Percentiles rank a stretch among this genome's conserved stretches.
phyloP scores from a whole-genome alignment of 2,797 vertebrate species.

The Danionella dracula region DNA sequence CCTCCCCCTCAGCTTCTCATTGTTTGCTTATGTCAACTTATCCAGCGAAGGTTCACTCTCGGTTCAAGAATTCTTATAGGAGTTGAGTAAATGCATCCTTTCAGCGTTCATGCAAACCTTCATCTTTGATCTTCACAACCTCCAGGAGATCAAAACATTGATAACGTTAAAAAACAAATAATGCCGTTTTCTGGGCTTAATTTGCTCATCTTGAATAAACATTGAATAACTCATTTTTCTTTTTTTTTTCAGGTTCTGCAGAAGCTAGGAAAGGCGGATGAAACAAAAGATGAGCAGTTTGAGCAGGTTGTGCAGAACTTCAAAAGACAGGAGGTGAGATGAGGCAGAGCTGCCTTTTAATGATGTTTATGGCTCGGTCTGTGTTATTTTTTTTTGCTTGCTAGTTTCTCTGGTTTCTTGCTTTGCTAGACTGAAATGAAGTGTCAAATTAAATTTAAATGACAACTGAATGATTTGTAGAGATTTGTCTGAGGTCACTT shows the following conservation, averaged over 20 bases:
- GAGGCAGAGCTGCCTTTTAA: background rate
- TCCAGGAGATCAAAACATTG: too few species aligned
- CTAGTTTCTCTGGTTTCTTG: background rate
- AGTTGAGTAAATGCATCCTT: background rate
- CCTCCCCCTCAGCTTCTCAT: background rate
- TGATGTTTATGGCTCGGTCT: background rate
- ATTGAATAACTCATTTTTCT: too few species aligned
- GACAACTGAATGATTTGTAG: too few species aligned
- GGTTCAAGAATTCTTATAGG: slow-evolving; percentile 13
- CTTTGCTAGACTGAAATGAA: background rate
- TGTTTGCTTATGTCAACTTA: slow-evolving; percentile 1
- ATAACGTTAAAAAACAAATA: too few species aligned
- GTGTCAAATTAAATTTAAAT: too few species aligned
- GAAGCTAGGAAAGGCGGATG: slow-evolving; percentile 95
- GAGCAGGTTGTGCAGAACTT: slow-evolving; percentile 95
- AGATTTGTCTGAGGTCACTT: too few species aligned
- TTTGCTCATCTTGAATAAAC: background rate
- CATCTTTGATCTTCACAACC: background rate
- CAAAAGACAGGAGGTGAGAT: slow-evolving; percentile 88
- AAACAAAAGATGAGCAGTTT: slow-evolving; percentile 97
- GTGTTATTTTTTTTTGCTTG: background rate
- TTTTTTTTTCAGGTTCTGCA: slow-evolving; percentile 77
- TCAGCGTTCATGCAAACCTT: background rate
- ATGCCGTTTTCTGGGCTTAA: too few species aligned
- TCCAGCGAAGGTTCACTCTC: background rate